Conservation (phyloP, 2,113 vertebrate genomes). For the Neogale vison region DNA sequence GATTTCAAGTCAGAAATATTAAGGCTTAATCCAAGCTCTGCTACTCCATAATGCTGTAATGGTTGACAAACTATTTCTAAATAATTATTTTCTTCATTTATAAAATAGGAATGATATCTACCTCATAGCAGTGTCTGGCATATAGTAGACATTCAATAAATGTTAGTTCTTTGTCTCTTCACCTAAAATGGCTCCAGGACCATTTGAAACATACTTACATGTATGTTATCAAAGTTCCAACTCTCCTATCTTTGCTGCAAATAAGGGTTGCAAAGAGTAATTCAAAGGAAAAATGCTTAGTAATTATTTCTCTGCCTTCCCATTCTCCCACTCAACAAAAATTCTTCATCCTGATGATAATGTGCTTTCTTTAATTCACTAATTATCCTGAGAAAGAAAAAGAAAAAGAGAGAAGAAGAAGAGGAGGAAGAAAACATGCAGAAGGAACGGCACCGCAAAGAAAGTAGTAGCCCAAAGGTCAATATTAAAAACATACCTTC, state of each 20-base stretch:
- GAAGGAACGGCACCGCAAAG: not conserved
- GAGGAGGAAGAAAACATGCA: not conserved
- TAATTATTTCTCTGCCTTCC: slow-evolving; percentile 1
- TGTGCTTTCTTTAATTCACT: not conserved
- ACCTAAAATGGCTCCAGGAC: not conserved
- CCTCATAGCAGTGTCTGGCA: not conserved
- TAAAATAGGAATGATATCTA: not conserved
- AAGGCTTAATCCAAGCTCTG: not conserved
- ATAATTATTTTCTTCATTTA: not conserved
- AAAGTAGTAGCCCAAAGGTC: not conserved
- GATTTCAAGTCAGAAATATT: not conserved
- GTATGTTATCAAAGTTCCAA: not conserved
- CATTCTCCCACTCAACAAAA: not conserved
- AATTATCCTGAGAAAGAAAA: not conserved
- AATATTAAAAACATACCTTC: not conserved
- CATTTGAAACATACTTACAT: not conserved
- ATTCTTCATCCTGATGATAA: not conserved
- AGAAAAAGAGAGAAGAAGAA: not conserved
- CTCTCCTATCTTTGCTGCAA: not conserved
- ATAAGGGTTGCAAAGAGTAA: not conserved
- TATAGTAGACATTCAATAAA: not conserved
- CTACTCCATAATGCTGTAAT: not conserved
- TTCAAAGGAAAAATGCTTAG: not conserved
- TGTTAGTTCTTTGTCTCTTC: not conserved
- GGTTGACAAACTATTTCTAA: not conserved